Base-by-base conservation (phyloP, 2,797 vertebrate species). In the Odontamblyopus rebecca region DNA sequence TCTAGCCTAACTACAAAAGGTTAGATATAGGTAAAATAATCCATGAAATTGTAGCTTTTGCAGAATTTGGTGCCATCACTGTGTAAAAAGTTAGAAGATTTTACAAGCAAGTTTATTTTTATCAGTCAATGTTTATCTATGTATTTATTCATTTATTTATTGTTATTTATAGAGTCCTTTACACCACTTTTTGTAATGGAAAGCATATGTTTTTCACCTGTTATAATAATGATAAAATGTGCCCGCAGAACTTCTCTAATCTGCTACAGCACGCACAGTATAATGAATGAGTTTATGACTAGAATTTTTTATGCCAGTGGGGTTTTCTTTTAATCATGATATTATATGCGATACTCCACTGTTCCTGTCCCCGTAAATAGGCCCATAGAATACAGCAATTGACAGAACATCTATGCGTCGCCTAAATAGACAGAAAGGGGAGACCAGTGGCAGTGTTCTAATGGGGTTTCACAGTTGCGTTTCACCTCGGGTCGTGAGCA, bases 401-500 rank as follows among this genome's bases (percentile, higher is more conserved):
- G 35, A 41, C 57, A 26, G 61, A 72, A 82, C 2, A 3, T 61
- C n/a, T 16, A 5, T 0, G 19, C 61, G 23, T 60, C 67, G 74
- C 72, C 4, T n/a, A 50, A 73, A 71, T 60, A 59, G 67, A 75
- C 64, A 81, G 72, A 79, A 86, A 86, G 83, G 72, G 13, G 41
- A 27, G 86, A 88, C 87, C 80, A 75, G 75, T 87, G 81, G 83
- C 83, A 38, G 71, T 73, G 62, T 82, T 86, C 75, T 88, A 86
- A 86, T 87, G 86, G 83, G 83, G 85, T 81, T 82, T 89, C 87
- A 87, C 82, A 89, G 85, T 87, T 82, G 80, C 82, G 65, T 87
- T 91, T 88, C 85, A 92, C 92, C 92, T 91, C 89, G 80, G 82
- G 89, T 90, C 70, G 81, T 86, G 84, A 86, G 85, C 81, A 78